Base-by-base conservation (phyloP, 2,888 invertebrate species). In the Lymantria monacha region DNA sequence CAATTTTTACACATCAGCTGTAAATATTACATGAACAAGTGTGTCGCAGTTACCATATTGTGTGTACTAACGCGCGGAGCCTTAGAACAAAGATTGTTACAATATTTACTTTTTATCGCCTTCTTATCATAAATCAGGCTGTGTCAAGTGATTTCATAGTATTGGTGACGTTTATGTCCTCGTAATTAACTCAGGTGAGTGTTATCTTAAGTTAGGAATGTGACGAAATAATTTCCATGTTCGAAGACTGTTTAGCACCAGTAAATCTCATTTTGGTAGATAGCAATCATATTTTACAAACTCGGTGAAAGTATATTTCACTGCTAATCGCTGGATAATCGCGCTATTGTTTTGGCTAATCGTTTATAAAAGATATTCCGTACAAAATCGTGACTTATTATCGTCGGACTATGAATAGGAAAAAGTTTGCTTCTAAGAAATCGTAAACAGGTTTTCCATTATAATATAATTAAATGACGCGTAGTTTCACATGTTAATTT, bases 151-250 rank as follows among this genome's bases (percentile, higher is more conserved):
- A 77, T 80, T 82, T 75, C 67, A 70, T 74, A 70, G 74, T 65
- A 69, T 70, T 73, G 68, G 63, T 79, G 72, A 75, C 74, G 71
- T 74, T 64, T 56, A 55, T 61, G 57, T 68, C 55, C 66, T 71
- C 74, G 65, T 76, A 76, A 75, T 72, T 69, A 64, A 59, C 56
- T 54, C 66, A 77, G 81, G 86, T 86, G 66, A 84, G 83, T 62
- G 44, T 49, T 55, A 55, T 57, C 70, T 61, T 70, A 67, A 53
- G 62, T 67, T 69, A 69, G 10, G 63, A 70, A 68, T 57, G 36
- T 51, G 36, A 48, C 14, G 40, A 57, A 59, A 53, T 22, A 46
- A 53, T 48, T 49, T 56, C 30, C 13, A 49, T 55, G 47, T 62
- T 62, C 12, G 48, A 46, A 30, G 48, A 59, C 63, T 51, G 1